Percentiles rank a stretch among this genome's conserved stretches.
phyloP scores from a whole-genome alignment of 1,140 invertebrate species.

The Harlomillsia oculata region DNA sequence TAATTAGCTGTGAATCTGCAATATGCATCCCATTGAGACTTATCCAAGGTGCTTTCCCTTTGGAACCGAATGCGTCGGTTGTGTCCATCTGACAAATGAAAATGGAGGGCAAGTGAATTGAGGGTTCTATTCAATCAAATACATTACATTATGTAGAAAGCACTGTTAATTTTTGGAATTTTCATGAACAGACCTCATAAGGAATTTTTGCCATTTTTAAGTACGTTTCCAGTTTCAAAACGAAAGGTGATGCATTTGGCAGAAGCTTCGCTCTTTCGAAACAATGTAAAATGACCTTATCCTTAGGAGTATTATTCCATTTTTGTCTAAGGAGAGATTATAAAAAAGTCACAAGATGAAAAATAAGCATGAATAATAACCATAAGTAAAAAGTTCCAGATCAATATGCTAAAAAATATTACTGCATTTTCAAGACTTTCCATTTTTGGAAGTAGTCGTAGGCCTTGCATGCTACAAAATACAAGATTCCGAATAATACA shows the following conservation, averaged over 20 bases:
- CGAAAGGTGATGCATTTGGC: slow-evolving; percentile 30
- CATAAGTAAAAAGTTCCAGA: no score
- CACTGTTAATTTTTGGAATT: no score
- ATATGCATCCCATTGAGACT: slow-evolving; percentile 41
- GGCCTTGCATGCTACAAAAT: no score
- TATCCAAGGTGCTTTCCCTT: slow-evolving; percentile 43
- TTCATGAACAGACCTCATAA: slow-evolving; percentile 34
- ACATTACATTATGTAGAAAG: no score
- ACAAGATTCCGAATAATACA: no score
- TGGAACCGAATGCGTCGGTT: slow-evolving; percentile 34
- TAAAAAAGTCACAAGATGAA: no score
- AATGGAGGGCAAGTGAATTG: no score
- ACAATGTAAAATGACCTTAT: slow-evolving; percentile 18
- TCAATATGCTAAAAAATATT: no score
- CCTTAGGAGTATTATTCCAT: slow-evolving; percentile 17
- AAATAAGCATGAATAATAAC: no score
- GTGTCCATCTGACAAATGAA: slow-evolving; percentile 32
- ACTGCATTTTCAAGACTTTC: no score
- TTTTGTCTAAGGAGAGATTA: neutral
- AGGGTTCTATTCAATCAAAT: no score
- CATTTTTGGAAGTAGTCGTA: no score
- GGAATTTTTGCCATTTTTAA: slow-evolving; percentile 37
- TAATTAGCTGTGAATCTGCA: slow-evolving; percentile 43
- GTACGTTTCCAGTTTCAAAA: slow-evolving; percentile 36
- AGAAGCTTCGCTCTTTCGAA: slow-evolving; percentile 9